Percentiles rank a stretch among this genome's conserved stretches.
phyloP scores from a whole-genome alignment of 2,113 vertebrate species.

The Podocnemis expansa region DNA sequence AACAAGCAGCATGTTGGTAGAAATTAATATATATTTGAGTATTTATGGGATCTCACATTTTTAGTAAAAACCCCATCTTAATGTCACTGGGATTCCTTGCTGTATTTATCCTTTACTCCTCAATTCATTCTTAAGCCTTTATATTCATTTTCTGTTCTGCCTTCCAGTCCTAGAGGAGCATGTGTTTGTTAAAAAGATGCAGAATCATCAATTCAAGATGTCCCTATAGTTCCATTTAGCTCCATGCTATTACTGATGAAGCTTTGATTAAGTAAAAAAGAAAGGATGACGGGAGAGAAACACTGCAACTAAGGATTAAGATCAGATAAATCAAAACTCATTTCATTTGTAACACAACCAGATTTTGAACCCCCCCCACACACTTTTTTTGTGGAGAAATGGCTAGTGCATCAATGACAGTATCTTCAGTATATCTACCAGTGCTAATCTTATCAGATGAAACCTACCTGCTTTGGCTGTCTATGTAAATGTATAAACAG shows the following conservation, averaged over 20 bases:
- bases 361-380: background rate
- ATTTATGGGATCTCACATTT: background rate
- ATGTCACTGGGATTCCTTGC: background rate
- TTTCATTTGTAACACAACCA: background rate
- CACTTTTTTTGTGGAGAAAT: background rate
- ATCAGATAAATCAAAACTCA: background rate
- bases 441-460: background rate
- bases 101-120: background rate
- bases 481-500: background rate
- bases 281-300: background rate
- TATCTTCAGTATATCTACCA: background rate
- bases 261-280: background rate
- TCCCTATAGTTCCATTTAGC: background rate
- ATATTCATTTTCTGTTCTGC: background rate
- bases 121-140: background rate
- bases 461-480: background rate
- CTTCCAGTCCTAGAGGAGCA: background rate
- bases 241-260: background rate
- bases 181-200: background rate
- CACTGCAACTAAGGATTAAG: background rate
- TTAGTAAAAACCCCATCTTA: background rate
- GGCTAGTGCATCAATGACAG: background rate
- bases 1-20: background rate
- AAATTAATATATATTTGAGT: background rate
- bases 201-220: background rate